phyloP scores from a whole-genome alignment of 2,113 vertebrate species.

The Chamaea fasciata region DNA sequence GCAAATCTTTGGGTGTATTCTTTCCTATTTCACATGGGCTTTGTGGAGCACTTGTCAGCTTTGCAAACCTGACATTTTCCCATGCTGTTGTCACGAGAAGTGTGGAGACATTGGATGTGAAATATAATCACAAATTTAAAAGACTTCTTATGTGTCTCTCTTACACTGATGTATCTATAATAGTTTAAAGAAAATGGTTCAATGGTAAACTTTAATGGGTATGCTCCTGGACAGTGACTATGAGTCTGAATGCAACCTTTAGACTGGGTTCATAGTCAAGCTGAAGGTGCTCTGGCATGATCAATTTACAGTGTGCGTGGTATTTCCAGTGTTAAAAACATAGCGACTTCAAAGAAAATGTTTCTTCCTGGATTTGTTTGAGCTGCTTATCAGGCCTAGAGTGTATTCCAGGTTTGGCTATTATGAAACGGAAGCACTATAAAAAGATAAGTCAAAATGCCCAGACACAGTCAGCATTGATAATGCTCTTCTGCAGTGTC shows the following conservation, averaged over 20 bases:
- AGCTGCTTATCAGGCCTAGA: slow-evolving; percentile 19
- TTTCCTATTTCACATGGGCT: not conserved
- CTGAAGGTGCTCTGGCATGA: not conserved
- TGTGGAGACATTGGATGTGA: not conserved
- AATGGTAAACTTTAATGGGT: not conserved
- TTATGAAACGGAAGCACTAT: slow-evolving; percentile 48
- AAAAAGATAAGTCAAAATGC: slow-evolving; percentile 54
- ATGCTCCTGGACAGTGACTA: not conserved
- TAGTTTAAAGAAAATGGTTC: not conserved
- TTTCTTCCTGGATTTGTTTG: not conserved
- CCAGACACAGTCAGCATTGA: slow-evolving; percentile 1
- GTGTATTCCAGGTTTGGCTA: not conserved
- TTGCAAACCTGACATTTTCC: not conserved
- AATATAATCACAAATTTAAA: not conserved
- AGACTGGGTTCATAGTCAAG: not conserved
- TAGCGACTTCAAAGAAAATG: not conserved
- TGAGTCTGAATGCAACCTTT: slow-evolving; percentile 5
- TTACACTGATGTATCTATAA: not conserved
- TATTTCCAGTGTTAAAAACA: not conserved
- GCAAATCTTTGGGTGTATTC: not conserved
- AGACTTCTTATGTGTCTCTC: not conserved
- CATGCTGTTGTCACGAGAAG: not conserved
- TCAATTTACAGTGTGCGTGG: not conserved
- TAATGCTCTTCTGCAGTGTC: slow-evolving; percentile 35
- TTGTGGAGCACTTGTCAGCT: not conserved